Conservation (phyloP, 1,140 invertebrate genomes). For the Cecropterus lyciades region DNA sequence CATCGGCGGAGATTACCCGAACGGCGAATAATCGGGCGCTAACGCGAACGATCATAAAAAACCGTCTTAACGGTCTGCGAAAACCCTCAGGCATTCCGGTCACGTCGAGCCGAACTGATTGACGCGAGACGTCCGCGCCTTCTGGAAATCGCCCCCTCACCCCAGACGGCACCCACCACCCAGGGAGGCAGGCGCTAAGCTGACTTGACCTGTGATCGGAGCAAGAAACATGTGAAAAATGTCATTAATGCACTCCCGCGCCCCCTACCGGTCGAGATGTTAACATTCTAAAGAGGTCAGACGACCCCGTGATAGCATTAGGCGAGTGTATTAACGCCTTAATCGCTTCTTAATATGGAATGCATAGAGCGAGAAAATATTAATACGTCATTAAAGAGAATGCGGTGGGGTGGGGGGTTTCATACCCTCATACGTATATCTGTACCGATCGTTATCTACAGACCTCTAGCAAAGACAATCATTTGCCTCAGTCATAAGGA, state of each 20-base stretch:
- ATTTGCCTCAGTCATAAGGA: background rate
- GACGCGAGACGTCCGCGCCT: constrained; percentile 78
- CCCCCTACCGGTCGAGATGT: constrained; percentile 37
- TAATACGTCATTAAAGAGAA: constrained; percentile 40
- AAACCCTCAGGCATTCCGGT: constrained; percentile 58
- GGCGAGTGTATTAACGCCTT: constrained; percentile 30
- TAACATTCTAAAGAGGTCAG: constrained; percentile 40
- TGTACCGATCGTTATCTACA: constrained; percentile 7
- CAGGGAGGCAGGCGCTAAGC: constrained; percentile 31
- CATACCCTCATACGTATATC: constrained; percentile 8
- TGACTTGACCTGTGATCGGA: constrained; percentile 69
- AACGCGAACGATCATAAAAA: constrained; percentile 62
- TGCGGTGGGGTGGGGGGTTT: constrained; percentile 33
- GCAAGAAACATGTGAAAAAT: constrained; percentile 80
- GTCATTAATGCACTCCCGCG: constrained; percentile 74
- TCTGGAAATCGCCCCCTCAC: constrained; percentile 35
- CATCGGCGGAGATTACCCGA: constrained; percentile 48
- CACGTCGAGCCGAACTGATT: constrained; percentile 79
- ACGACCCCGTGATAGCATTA: constrained; percentile 20
- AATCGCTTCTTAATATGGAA: constrained; percentile 32
- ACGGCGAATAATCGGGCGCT: constrained; percentile 58
- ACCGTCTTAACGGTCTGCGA: constrained; percentile 59
- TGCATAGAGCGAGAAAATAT: constrained; percentile 29
- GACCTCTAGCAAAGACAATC: constrained; percentile 8
- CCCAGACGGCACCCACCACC: constrained; percentile 15